Percentiles rank a stretch among this genome's conserved stretches.
phyloP scores from a whole-genome alignment of 30 jellyfish, hydroid and myxozoan species.

The Pseudorhiza aurosa region DNA sequence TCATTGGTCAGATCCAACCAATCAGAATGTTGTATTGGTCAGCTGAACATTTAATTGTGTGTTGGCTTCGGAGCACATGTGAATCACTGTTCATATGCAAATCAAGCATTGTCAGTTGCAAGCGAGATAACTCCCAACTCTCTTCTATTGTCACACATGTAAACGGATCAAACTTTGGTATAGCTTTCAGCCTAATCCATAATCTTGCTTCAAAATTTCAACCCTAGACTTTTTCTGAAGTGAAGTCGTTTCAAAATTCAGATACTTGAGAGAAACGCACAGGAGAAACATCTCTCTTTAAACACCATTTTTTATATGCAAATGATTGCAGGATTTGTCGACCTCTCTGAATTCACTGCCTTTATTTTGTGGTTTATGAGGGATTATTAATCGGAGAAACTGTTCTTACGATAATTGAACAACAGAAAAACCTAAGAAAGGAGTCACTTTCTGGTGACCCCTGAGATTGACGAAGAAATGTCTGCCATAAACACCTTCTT shows the following conservation, averaged over 20 bases:
- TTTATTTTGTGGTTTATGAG: constrained; percentile 65
- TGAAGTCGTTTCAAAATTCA: no score
- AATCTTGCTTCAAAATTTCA: no score
- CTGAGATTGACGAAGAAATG: not conserved
- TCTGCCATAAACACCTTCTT: not conserved
- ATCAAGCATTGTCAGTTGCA: constrained; percentile 5
- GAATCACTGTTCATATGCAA: constrained; percentile 54
- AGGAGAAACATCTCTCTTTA: no score
- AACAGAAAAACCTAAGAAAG: constrained; percentile 25
- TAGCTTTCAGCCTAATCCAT: no score
- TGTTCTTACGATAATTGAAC: constrained; percentile 55
- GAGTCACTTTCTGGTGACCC: constrained; percentile 48
- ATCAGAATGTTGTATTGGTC: constrained; percentile 39
- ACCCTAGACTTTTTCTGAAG: no score
- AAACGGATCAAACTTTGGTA: no score
- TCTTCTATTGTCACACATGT: no score
- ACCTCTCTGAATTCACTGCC: constrained; percentile 58
- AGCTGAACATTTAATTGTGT: constrained; percentile 74
- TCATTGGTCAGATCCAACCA: constrained; percentile 59
- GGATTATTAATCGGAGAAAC: constrained; percentile 57
- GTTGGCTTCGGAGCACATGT: constrained; percentile 85
- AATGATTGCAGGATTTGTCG: constrained; percentile 37
- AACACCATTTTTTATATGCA: constrained; percentile 23
- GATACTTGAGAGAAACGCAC: no score
- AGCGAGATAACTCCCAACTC: constrained; percentile 10